Percentiles rank a stretch among this genome's conserved stretches.
Conservation (phyloP, 2,797 vertebrate genomes). For the Peromyscus nudipes region DNA sequence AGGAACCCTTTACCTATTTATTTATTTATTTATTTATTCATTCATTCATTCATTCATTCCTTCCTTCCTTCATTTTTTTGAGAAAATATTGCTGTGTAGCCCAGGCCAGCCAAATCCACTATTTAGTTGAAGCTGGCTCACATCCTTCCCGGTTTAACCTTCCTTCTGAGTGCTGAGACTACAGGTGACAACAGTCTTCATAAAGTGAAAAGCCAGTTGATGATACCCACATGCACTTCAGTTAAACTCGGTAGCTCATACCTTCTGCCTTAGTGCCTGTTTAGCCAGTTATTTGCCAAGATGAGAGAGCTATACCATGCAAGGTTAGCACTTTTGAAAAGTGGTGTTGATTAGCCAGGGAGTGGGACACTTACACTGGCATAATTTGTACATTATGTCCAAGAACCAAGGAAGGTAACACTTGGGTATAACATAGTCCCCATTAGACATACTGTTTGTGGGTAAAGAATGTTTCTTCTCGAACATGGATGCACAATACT, state of each 20-base stretch:
- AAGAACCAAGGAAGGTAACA: constrained; percentile 17
- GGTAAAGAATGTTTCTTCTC: not conserved
- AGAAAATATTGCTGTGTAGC: not conserved
- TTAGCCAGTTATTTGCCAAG: not conserved
- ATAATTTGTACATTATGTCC: not conserved
- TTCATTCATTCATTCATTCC: no score
- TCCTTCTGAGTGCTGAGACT: not conserved
- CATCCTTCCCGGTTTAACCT: not conserved
- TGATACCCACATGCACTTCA: not conserved
- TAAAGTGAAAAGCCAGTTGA: not conserved
- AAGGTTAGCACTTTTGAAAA: constrained; percentile 12
- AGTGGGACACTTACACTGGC: not conserved
- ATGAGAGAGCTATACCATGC: not conserved
- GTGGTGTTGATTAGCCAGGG: not conserved
- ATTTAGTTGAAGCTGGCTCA: not conserved
- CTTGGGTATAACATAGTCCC: not conserved
- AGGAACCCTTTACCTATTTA: not conserved
- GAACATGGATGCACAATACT: not conserved
- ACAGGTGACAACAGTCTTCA: not conserved
- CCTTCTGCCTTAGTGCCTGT: not conserved
- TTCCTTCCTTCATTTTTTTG: not conserved
- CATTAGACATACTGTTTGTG: not conserved
- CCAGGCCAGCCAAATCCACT: not conserved
- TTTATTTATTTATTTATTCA: not conserved
- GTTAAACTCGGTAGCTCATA: constrained; percentile 10